These are phyloP conservation scores for Agriotes lineatus DNA, from an alignment of 2,888 invertebrate genomes.

Conservation along the genomic window DNA sequence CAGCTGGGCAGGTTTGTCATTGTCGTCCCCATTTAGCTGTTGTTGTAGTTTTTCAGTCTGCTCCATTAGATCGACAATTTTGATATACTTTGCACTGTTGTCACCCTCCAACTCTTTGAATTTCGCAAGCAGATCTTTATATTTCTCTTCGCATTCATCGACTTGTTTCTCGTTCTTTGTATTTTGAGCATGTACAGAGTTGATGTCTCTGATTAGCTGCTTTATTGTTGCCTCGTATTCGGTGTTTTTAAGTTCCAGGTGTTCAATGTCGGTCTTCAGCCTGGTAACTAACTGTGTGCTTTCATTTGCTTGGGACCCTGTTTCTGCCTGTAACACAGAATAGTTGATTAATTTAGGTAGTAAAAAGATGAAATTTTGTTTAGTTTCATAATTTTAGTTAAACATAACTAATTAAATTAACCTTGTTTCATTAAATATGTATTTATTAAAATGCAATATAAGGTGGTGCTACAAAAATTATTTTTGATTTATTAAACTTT, in stretches of 20 bases:
- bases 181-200: neutral
- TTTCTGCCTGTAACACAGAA: neutral
- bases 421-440: too few relatives aligned
- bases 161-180: neutral
- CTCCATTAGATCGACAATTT: slow-evolving; percentile 33
- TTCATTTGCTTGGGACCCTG: neutral
- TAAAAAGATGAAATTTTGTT: too few relatives aligned
- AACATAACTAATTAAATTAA: too few relatives aligned
- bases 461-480: too few relatives aligned
- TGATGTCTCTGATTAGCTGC: neutral
- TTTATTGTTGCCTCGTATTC: neutral
- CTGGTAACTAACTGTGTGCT: neutral
- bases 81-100: slow-evolving; percentile 21
- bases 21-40: neutral
- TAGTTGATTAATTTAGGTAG: too few relatives aligned
- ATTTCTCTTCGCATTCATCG: neutral
- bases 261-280: neutral
- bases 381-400: too few relatives aligned
- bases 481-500: too few relatives aligned
- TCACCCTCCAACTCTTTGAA: slow-evolving; percentile 17
- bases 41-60: slow-evolving; percentile 21
- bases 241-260: neutral
- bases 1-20: neutral
- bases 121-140: neutral
- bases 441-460: too few relatives aligned